Evolutionary conservation across 1,140 invertebrate genomes (phyloP).

Genomic region (Penaeus indicus): DNA sequence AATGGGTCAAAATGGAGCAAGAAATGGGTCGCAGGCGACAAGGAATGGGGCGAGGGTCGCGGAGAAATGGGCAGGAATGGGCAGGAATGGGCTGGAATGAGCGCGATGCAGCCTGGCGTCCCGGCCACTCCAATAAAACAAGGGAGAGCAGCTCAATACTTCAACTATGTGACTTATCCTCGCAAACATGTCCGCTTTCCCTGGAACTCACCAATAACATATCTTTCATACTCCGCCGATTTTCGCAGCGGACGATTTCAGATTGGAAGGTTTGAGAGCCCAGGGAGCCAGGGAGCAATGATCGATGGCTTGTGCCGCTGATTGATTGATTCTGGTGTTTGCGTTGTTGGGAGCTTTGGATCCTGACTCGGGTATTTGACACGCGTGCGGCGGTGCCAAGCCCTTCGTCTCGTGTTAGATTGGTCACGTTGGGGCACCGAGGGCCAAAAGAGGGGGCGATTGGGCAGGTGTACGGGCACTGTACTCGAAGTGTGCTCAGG

Average conservation of each 20-base stretch:
- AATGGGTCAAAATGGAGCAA: not conserved
- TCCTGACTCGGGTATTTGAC: conserved; percentile 55
- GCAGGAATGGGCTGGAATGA: conserved; percentile 21
- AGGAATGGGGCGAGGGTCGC: not conserved
- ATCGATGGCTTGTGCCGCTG: conserved; percentile 56
- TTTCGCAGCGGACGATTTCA: conserved; percentile 49
- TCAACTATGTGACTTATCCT: conserved; percentile 65
- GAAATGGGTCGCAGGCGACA: not conserved
- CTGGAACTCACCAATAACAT: conserved; percentile 64
- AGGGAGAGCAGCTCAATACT: conserved; percentile 58
- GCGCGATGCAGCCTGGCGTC: conserved; percentile 22
- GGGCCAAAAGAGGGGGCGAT: not conserved
- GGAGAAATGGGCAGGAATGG: not conserved
- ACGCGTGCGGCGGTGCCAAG: conserved; percentile 37
- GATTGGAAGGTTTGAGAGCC: conserved; percentile 52
- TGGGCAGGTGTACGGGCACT: not conserved
- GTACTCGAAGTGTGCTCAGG: no score
- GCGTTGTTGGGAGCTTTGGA: conserved; percentile 50
- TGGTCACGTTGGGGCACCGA: not conserved
- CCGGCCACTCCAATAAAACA: conserved; percentile 55
- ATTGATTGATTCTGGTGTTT: conserved; percentile 62
- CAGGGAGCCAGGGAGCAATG: conserved; percentile 27
- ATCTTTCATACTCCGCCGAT: conserved; percentile 48
- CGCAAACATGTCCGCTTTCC: conserved; percentile 58
- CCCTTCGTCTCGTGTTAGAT: conserved; percentile 16